Evolutionary conservation across 2,113 vertebrate genomes (phyloP).

Genomic region (Sporophila hypoxantha): DNA sequence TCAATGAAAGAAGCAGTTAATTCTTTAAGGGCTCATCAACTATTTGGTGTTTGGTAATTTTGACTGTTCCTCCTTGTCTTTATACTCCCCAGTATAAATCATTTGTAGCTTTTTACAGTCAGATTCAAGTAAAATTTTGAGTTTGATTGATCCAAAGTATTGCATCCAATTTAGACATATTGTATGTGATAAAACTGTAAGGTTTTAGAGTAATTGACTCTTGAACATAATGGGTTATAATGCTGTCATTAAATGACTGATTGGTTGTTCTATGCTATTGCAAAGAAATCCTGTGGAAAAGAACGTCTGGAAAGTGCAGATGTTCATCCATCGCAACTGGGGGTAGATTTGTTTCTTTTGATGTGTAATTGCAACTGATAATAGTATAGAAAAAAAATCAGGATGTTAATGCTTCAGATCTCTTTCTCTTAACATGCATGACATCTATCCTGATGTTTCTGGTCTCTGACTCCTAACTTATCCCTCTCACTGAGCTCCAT

Average conservation of each 20-base stretch:
- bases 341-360: slow-evolving; percentile 61
- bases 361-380: slow-evolving; percentile 59
- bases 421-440: not conserved
- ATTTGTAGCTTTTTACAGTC: not conserved
- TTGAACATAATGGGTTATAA: slow-evolving; percentile 61
- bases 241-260: slow-evolving; percentile 56
- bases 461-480: not conserved
- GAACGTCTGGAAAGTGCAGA: slow-evolving; percentile 52
- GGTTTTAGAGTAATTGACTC: slow-evolving; percentile 56
- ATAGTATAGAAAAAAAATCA: slow-evolving; percentile 34
- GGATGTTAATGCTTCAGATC: slow-evolving; percentile 12
- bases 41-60: slow-evolving; percentile 1
- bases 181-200: slow-evolving; percentile 57
- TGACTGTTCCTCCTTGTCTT: not conserved
- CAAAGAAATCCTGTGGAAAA: slow-evolving; percentile 48
- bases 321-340: slow-evolving; percentile 49
- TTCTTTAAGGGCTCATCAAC: slow-evolving; percentile 32
- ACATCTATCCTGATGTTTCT: not conserved
- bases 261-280: slow-evolving; percentile 46
- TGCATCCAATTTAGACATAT: slow-evolving; percentile 52
- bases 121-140: slow-evolving; percentile 33
- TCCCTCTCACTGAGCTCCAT: not conserved
- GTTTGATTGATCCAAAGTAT: slow-evolving; percentile 50
- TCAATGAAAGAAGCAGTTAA: slow-evolving; percentile 16
- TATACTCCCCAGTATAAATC: not conserved